Percentiles rank a stretch among this genome's conserved stretches.
Conservation (phyloP, 1,140 invertebrate species). For the Drosophila obscura region DNA sequence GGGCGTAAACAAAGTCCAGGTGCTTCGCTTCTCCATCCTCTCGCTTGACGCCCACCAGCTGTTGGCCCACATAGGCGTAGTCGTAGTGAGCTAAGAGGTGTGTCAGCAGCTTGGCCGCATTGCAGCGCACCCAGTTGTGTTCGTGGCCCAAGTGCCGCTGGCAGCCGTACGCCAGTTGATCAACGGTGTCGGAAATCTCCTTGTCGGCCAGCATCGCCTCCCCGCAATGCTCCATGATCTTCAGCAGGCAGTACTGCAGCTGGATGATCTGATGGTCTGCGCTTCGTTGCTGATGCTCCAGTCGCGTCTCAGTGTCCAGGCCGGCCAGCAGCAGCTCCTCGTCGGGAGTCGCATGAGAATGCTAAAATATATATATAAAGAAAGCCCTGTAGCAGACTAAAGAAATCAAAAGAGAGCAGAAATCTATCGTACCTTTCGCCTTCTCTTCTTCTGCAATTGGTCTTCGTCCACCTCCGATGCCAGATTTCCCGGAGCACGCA, state of each 20-base stretch:
- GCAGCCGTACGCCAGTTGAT: conserved; percentile 89
- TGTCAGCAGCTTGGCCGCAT: conserved; percentile 90
- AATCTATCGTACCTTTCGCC: conserved; percentile 26
- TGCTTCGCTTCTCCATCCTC: conserved; percentile 28
- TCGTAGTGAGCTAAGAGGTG: conserved; percentile 88
- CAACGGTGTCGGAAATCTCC: conserved; percentile 83
- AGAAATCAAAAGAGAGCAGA: no score
- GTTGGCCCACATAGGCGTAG: conserved; percentile 84
- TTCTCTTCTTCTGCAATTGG: conserved; percentile 37
- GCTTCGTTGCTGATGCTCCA: conserved; percentile 84
- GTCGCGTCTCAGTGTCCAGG: conserved; percentile 36
- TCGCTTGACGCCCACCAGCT: conserved; percentile 54
- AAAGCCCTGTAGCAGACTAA: no score
- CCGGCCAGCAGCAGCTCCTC: conserved; percentile 37
- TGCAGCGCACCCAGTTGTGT: conserved; percentile 89
- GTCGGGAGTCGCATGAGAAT: background rate
- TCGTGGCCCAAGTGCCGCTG: conserved; percentile 87
- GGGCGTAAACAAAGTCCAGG: conserved; percentile 86
- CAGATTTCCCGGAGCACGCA: conserved; percentile 55
- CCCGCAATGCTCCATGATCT: conserved; percentile 85
- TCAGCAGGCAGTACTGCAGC: conserved; percentile 85
- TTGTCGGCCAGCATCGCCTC: conserved; percentile 82
- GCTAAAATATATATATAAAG: conserved; percentile 5
- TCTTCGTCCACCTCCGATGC: conserved; percentile 18
- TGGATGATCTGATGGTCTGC: conserved; percentile 86